phyloP scores from a whole-genome alignment of 2,797 vertebrate species.

The Sebastes goodei region DNA sequence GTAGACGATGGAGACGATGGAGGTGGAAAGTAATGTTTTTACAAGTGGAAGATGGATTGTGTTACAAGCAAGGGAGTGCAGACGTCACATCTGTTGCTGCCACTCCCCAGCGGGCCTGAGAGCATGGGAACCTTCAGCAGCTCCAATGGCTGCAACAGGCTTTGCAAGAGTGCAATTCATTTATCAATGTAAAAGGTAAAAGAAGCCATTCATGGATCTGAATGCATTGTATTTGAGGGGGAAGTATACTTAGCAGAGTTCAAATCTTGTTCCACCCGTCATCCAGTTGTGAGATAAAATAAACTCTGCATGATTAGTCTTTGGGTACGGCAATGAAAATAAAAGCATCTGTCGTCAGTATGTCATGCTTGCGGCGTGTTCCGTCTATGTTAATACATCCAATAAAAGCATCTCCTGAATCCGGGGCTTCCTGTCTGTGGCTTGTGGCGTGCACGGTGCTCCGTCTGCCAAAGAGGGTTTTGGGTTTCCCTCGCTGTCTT shows the following conservation, averaged over 20 bases:
- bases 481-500: conserved; percentile 64
- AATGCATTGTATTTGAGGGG: not conserved
- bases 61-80: conserved; percentile 73
- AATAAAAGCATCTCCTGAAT: conserved; percentile 60
- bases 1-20: conserved; percentile 7
- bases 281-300: conserved; percentile 25
- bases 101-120: conserved; percentile 64
- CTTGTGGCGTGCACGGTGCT: conserved; percentile 48
- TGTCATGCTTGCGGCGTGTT: conserved; percentile 37
- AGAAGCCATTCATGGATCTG: not conserved
- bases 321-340: conserved; percentile 34
- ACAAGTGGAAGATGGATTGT: conserved; percentile 71
- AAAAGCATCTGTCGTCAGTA: conserved; percentile 56
- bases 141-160: conserved; percentile 50
- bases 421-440: conserved; percentile 57
- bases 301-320: conserved; percentile 12
- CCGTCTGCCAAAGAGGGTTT: conserved; percentile 66
- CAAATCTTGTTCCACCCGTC: not conserved
- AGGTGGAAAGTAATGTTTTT: conserved; percentile 63
- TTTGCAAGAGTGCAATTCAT: conserved; percentile 50
- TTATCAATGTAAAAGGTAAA: conserved; percentile 54
- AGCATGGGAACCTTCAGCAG: conserved; percentile 70
- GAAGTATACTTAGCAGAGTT: not conserved
- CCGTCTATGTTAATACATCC: conserved; percentile 35
- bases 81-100: conserved; percentile 83